A percentile compares a stretch with the other conserved stretches of the same genome.
Evolutionary conservation across 2,888 invertebrate species (phyloP).

Genomic region (Tipula confusa): DNA sequence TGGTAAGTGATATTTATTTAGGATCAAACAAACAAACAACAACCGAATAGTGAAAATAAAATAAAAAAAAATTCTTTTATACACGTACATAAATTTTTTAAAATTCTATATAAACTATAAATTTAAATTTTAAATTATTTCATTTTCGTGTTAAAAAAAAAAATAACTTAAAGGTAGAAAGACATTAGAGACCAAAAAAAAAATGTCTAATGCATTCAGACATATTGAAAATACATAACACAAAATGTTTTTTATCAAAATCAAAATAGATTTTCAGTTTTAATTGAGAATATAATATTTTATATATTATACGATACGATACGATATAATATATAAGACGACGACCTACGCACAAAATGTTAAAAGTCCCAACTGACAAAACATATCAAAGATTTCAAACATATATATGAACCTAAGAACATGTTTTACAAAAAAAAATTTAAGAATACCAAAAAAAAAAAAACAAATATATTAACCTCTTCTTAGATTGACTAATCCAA

Average conservation of each 20-base stretch:
- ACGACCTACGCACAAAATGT: constrained; percentile 20
- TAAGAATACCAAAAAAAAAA: neutral
- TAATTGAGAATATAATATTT: constrained; percentile 5
- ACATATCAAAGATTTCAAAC: constrained; percentile 9
- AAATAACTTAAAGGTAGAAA: constrained; percentile 25
- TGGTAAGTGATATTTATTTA: constrained; percentile 25
- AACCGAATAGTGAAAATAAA: too few relatives aligned
- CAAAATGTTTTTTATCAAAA: constrained; percentile 15
- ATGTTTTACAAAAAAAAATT: neutral
- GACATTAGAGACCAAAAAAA: neutral
- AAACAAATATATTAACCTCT: constrained; percentile 25
- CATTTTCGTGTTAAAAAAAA: neutral
- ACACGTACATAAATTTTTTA: neutral
- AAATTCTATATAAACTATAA: constrained; percentile 25
- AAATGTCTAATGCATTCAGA: neutral
- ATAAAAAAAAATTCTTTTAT: constrained; percentile 8
- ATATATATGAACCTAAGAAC: neutral
- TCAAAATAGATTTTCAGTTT: constrained; percentile 6
- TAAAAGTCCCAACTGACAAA: constrained; percentile 25
- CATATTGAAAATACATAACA: constrained; percentile 25
- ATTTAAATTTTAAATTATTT: constrained; percentile 20
- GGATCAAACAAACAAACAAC: constrained; percentile 7
- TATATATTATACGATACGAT: too few relatives aligned
- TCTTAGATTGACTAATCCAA: constrained; percentile 25
- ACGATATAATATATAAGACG: neutral